Evolutionary conservation across 64 coral and sea anemone genomes (phyloP).

Genomic region (Montipora efflorescens): DNA sequence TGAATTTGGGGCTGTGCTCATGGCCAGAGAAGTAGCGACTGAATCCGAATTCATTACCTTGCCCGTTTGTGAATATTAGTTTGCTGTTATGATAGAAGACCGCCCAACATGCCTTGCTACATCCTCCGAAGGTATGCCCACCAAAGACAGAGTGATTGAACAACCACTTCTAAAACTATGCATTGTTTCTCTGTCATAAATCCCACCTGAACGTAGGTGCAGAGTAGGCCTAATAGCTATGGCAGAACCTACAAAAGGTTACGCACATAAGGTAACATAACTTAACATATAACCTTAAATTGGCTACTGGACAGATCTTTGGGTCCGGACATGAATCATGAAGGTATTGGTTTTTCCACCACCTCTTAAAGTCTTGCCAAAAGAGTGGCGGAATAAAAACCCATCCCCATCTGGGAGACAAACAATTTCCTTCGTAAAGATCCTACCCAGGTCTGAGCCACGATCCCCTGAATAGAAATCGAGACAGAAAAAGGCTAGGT

Average conservation of each 20-base stretch:
- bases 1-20: not conserved
- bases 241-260: not conserved
- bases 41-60: slow-evolving; percentile 24
- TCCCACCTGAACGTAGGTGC: slow-evolving; percentile 4
- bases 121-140: not conserved
- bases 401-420: not conserved
- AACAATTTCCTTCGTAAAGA: slow-evolving; percentile 1
- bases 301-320: too few relatives aligned
- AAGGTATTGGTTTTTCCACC: too few relatives aligned
- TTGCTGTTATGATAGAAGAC: not conserved
- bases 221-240: not conserved
- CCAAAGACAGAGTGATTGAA: slow-evolving; percentile 11
- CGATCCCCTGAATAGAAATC: slow-evolving; percentile 42
- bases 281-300: too few relatives aligned
- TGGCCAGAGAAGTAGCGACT: not conserved
- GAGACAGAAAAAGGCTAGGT: slow-evolving; percentile 41
- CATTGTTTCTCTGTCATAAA: slow-evolving; percentile 30
- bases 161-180: slow-evolving; percentile 27
- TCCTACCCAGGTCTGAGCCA: slow-evolving; percentile 33
- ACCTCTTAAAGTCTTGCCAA: too few relatives aligned
- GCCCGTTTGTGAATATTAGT: slow-evolving; percentile 23
- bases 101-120: not conserved
- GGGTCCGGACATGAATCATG: too few relatives aligned
- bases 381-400: too few relatives aligned
- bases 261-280: not conserved